Evolutionary conservation across 2,888 invertebrate genomes (phyloP), one percentile per base, ranked within the genome.

Genomic region (Trachelus iudaicus): DNA sequence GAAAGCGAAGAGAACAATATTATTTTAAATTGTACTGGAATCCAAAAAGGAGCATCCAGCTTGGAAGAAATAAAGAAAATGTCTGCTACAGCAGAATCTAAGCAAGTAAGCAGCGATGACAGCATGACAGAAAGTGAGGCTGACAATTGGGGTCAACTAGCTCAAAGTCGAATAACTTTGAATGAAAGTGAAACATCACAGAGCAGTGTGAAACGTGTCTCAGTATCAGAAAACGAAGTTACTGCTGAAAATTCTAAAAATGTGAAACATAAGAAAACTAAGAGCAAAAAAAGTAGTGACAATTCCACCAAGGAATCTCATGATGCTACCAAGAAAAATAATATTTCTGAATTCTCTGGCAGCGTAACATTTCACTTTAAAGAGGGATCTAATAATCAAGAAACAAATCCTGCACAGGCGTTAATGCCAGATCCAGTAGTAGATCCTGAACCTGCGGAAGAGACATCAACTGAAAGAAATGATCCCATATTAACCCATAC

Each of bases 11-110:
- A 71, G 11, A 23, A 80, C 56, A 81, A 86, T 76, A 80, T 88
- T 69, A 75, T 86, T 76, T 76, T 90, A 15, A 90, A 90, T 81
- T 90, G 87, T 69, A 86, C 88, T 69, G 77, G 78, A 73, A 69
- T 87, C 30, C 85, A 84, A 73, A 87, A 78, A 81, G 78, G 83
- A 30, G 85, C 80, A 34, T 76, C 81, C 1, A 88, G 76, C 75
- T 71, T 89, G 56, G 79, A 79, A n/a, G 87, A 89, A 75, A 87
- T 89, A 76, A 83, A 75, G 76, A 75, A 82, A 76, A 77, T 87
- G 76, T 81, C 80, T 13, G 80, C 82, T 69, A 75, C 1, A 35
- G 75, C 68, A 74, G 71, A 35, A 34, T 9, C 34, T 34, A 77
- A 40, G 34, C 73, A 69, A 75, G 31, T 69, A 34, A 79, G 69